Evolutionary conservation across 2,113 vertebrate genomes (phyloP), one percentile per base, ranked within the genome.

Genomic region (Promerops cafer): DNA sequence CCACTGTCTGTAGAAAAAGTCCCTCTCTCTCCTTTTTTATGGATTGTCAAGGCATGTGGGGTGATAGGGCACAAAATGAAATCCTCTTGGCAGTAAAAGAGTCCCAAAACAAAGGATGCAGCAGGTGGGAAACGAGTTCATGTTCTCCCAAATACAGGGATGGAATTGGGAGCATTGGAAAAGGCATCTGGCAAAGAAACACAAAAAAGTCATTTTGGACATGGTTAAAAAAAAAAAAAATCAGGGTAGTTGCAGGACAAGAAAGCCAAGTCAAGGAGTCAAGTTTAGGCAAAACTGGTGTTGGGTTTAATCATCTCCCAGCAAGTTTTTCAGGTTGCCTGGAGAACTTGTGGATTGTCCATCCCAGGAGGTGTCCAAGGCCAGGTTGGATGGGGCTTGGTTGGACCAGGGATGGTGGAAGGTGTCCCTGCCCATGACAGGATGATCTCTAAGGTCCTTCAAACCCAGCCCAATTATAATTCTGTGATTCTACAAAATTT

Each of bases 381-480:
- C 5, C 15, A 28, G 59, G 14, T 0, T 65, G 59, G 56, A 30
- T 0, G 0, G 23, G 47, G 23, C 7, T 61, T 13, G 84, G 68
- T 59, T 19, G 23, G 21, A 0, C 16, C 60, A 60, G 60, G 69
- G 23, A 2, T 1, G 0, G 20, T 18, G 28, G 53, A 0, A 82
- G 16, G 1, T 24, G 44, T 16, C 18, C 31, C 31, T 57, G 50
- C 3, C 20, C 42, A 8, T 13, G 49, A 45, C 6, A 3, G 24
- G 53, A 11, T 21, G 13, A 9, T 0, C 10, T 28, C 39, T 6
- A 17, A 39, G 6, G 22, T 44, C 10, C 10, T 59, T 72, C 33
- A 23, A 52, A n/a, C 13, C 10, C 45, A 39, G 21, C 3, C 9
- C 60, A 31, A 3, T 27, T 3, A 11, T 1, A 24, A 28, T 30